A percentile compares a stretch with the other conserved stretches of the same genome.
phyloP scores from a whole-genome alignment of 1,140 invertebrate species.

The Pseudoatta argentina region DNA sequence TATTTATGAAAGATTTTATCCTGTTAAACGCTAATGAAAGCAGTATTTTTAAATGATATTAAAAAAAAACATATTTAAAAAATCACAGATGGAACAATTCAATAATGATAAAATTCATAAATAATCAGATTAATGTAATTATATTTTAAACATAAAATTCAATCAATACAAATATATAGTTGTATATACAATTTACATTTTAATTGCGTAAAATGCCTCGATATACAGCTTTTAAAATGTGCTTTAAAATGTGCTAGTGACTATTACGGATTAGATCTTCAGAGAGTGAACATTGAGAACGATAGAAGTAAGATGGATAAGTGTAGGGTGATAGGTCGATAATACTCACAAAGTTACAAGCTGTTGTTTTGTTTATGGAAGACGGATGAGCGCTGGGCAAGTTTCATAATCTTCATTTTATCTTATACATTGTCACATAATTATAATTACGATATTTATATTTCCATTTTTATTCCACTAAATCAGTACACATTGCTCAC shows the following conservation, averaged over 20 bases:
- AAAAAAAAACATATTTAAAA: conserved; percentile 9
- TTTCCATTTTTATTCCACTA: not conserved
- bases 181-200: not conserved
- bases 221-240: conserved; percentile 34
- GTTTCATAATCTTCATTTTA: not conserved
- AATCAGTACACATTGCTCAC: not conserved
- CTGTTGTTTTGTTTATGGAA: conserved; percentile 46
- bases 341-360: conserved; percentile 28
- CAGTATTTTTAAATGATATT: not conserved
- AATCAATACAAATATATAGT: not conserved
- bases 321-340: conserved; percentile 17
- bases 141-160: not conserved
- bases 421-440: conserved; percentile 6
- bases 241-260: conserved; percentile 47
- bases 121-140: not conserved
- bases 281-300: not conserved
- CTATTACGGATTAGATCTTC: conserved; percentile 67
- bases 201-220: not conserved
- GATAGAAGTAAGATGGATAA: conserved; percentile 44
- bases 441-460: conserved; percentile 40
- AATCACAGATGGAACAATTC: not conserved
- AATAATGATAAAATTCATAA: not conserved
- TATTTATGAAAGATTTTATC: not conserved
- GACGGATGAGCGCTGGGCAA: conserved; percentile 16
- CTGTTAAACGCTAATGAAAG: not conserved